Conservation (phyloP, 1,140 invertebrate genomes). For the Apis laboriosa region DNA sequence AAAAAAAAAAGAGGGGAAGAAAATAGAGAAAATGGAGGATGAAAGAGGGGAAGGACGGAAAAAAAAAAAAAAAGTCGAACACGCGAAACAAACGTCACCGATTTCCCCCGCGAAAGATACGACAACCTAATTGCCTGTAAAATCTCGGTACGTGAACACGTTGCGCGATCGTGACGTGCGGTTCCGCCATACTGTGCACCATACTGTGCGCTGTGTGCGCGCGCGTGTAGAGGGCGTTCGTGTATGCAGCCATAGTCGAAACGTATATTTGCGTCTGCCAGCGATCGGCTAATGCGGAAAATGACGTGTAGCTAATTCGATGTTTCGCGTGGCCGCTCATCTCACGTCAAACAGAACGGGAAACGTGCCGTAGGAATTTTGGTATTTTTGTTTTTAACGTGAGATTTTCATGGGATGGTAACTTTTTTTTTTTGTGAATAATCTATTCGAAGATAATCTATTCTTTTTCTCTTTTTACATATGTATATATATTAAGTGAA, state of each 20-base stretch:
- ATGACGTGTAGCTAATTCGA: slow-evolving; percentile 60
- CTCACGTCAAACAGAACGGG: slow-evolving; percentile 28
- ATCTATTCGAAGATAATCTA: too few species aligned
- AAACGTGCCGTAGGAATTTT: neutral
- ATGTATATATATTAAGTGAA: too few species aligned
- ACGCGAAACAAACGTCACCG: slow-evolving; percentile 3
- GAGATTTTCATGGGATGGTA: too few species aligned
- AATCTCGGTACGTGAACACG: slow-evolving; percentile 12
- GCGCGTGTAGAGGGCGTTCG: neutral
- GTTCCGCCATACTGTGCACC: neutral
- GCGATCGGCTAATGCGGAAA: slow-evolving; percentile 58
- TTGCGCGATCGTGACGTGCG: slow-evolving; percentile 1
- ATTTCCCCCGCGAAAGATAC: slow-evolving; percentile 39
- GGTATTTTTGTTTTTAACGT: neutral
- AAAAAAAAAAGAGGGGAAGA: neutral
- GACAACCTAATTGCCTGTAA: slow-evolving; percentile 39
- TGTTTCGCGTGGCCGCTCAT: slow-evolving; percentile 52
- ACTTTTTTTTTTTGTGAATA: too few species aligned
- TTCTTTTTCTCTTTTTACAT: too few species aligned
- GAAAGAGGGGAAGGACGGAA: neutral
- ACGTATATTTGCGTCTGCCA: slow-evolving; percentile 15
- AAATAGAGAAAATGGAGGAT: too few species aligned
- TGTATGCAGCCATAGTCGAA: neutral
- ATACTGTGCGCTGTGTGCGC: neutral
- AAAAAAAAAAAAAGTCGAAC: neutral